Evolutionary conservation across 37 sponge, comb jelly and placozoan genomes (phyloP), one percentile per base, ranked within the genome.

Genomic region (Hexactinellida sp.): DNA sequence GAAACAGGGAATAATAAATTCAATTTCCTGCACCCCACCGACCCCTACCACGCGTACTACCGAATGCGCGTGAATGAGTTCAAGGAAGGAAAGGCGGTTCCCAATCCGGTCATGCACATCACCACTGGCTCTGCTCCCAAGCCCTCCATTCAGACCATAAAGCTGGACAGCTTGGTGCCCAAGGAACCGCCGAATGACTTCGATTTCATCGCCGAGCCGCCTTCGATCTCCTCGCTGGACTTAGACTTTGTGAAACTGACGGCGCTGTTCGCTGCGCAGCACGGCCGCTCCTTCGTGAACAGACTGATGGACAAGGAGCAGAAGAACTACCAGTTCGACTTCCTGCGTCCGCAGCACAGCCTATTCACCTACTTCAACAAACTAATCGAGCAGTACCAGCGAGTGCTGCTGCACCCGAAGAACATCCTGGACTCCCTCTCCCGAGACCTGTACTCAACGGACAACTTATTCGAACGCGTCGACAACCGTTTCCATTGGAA

Each of bases 1-100:
- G 98, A 97, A 84, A 92, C 92, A 23, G 93, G 92, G 0, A 97
- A 97, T 83, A 10, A 91, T 25, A 97, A 97, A 89, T 97, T 97
- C 90, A 97, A 97, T 87, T 97, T 97, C 84, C 88, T 97, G 54
- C 91, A 84, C 38, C 85, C 87, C 0, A 83, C 82, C 5, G 98
- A 97, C 82, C 98, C 98, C 35, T 97, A 97, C 88, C 95, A 97
- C 82, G 95, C 95, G 38, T 97, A 97, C 92, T 97, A 97, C 84
- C 91, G 85, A 28, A 95, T 94, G 88, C 95, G 95, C 87, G 93
- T 97, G 47, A 91, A 88, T 54, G 95, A 94, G 85, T 95, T 93
- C 38, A 86, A 88, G 34, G 98, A 97, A 88, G 98, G 94, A 16
- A 89, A 90, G 32, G 38, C 28, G 5, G 36, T 37, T 19, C 54